These are phyloP conservation scores for Centropristis striata DNA, from an alignment of 2,113 vertebrate species.

Conservation along the genomic window DNA sequence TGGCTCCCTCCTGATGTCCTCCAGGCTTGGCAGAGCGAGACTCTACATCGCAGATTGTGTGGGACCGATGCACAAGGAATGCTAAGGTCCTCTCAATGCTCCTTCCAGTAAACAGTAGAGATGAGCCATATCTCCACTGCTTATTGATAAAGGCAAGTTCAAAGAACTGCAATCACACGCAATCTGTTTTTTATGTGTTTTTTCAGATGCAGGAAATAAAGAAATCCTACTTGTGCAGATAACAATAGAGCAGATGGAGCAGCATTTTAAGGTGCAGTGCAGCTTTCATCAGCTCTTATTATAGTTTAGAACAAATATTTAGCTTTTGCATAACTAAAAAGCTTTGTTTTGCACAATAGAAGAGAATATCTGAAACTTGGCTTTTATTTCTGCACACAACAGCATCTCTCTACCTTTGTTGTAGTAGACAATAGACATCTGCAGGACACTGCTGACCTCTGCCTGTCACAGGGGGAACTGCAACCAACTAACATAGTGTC, in stretches of 20 bases:
- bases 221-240: not conserved
- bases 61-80: conserved; percentile 46
- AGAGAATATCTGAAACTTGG: not conserved
- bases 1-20: conserved; percentile 69
- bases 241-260: not conserved
- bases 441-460: conserved; percentile 66
- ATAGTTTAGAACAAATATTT: not conserved
- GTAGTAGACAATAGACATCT: not conserved
- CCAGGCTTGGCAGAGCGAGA: conserved; percentile 71
- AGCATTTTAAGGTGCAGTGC: not conserved
- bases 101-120: conserved; percentile 22
- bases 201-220: not conserved
- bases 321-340: not conserved
- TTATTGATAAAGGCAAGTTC: conserved; percentile 5
- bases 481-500: not conserved
- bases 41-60: conserved; percentile 45
- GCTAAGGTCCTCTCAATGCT: conserved; percentile 17
- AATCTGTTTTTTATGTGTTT: not conserved
- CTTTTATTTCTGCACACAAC: not conserved
- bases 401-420: not conserved
- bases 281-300: not conserved
- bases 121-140: conserved; percentile 1
- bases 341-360: not conserved
- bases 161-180: not conserved
- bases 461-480: conserved; percentile 49